phyloP scores from a whole-genome alignment of 2,797 vertebrate genomes.

The Thamnophis elegans region DNA sequence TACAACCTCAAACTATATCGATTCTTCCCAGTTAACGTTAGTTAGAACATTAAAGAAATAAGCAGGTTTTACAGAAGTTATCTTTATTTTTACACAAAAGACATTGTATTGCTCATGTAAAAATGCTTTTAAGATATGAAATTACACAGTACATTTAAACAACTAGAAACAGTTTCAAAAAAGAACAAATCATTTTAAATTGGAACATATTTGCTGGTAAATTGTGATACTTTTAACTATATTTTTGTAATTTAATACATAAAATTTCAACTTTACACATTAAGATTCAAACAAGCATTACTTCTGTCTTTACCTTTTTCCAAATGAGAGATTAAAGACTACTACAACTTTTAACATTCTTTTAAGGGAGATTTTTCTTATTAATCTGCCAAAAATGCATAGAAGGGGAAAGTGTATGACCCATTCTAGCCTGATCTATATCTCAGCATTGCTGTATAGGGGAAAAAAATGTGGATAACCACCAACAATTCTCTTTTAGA shows the following conservation, averaged over 20 bases:
- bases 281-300: conserved; percentile 30
- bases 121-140: conserved; percentile 49
- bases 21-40: background rate
- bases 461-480: background rate
- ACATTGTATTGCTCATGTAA: conserved; percentile 57
- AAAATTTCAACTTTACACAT: conserved; percentile 26
- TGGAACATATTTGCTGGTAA: conserved; percentile 16
- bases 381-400: background rate
- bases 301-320: conserved; percentile 18
- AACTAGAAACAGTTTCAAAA: conserved; percentile 31
- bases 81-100: conserved; percentile 63
- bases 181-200: conserved; percentile 44
- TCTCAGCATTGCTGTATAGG: background rate
- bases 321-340: background rate
- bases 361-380: background rate
- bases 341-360: background rate
- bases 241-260: conserved; percentile 44
- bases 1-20: background rate
- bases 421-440: background rate
- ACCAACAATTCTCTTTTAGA: conserved; percentile 2
- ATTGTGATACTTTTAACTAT: background rate
- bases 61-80: conserved; percentile 20
- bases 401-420: background rate
- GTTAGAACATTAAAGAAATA: background rate
- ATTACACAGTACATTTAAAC: conserved; percentile 36